These are phyloP conservation scores for Dynastes maya DNA, from an alignment of 2,888 invertebrate species.

Conservation along the genomic window DNA sequence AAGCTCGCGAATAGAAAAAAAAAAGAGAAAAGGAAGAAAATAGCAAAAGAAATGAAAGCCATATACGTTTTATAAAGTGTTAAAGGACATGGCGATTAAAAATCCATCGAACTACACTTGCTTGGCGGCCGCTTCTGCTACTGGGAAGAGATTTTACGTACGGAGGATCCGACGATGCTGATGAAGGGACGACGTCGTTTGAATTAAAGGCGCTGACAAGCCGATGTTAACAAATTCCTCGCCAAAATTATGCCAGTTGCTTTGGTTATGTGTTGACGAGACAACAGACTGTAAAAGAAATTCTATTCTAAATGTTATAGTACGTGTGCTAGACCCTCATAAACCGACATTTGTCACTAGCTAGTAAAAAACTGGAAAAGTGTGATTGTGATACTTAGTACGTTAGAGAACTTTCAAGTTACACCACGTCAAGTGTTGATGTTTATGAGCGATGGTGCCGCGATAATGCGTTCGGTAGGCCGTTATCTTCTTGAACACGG, in stretches of 20 bases:
- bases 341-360: too few relatives aligned
- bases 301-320: too few relatives aligned
- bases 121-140: background rate
- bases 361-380: too few relatives aligned
- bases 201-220: constrained; percentile 22
- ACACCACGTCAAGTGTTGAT: too few relatives aligned
- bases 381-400: too few relatives aligned
- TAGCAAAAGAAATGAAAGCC: constrained; percentile 5
- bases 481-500: too few relatives aligned
- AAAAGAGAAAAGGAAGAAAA: constrained; percentile 9
- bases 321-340: too few relatives aligned
- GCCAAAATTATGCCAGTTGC: background rate
- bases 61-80: constrained; percentile 40
- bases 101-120: background rate
- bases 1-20: constrained; percentile 3
- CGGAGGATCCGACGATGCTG: background rate
- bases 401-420: too few relatives aligned
- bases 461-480: too few relatives aligned
- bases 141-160: background rate
- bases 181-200: constrained; percentile 24
- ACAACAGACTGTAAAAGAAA: too few relatives aligned
- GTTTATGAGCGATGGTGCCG: too few relatives aligned
- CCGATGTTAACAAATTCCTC: constrained; percentile 31
- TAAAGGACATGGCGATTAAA: constrained; percentile 31
- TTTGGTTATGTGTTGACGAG: too few relatives aligned